Base-by-base conservation (phyloP, 2,888 invertebrate species). In the Stenurella melanura region DNA sequence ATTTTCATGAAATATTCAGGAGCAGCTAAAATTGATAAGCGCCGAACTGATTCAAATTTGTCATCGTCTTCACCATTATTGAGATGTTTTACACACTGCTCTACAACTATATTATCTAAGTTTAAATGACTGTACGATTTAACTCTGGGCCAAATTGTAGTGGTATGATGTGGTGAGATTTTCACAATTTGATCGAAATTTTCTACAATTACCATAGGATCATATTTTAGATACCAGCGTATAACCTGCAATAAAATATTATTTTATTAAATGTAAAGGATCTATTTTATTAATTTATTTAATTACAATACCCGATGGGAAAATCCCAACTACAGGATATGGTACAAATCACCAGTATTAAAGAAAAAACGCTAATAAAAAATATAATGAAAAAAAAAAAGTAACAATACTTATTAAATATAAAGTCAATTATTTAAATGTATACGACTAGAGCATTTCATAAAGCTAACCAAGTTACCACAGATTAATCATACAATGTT, bases 171-270 rank as follows among this genome's bases (percentile, higher is more conserved):
- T 42, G 12, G 15, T 30, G 17, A 3, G 9, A 26, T 17, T 34
- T 60, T 42, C 15, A 60, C 0, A 21, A 71, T 34, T 11, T 19
- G 11, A 17, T 57, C n/a, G 26, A 60, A 0, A 61, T 71, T 50
- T 7, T 71, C 21, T 10, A 60, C 61, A 26, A 61, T 26, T 42
- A 71, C 70, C n/a, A 50, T n/a, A 21, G 70, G 70, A 21, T 70
- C 70, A 60, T 70, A 17, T 50, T 70, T 60, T 19, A 70, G 19
- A 42, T 50, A 38, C 70, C 70, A 70, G 0, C 9, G 11, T 60
- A 70, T 1, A 42, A n/a, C 15, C 70, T 70, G 34, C 34, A 69
- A 69, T n/a, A 57, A 34, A 34, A 57, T 34, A 9, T 34, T 34
- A 34, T 34, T 34, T 34, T 9, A 34, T 0, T 34, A 34, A 34